Evolutionary conservation across 2,888 invertebrate species (phyloP), one percentile per base, ranked within the genome.

Genomic region (Diogma glabrata): DNA sequence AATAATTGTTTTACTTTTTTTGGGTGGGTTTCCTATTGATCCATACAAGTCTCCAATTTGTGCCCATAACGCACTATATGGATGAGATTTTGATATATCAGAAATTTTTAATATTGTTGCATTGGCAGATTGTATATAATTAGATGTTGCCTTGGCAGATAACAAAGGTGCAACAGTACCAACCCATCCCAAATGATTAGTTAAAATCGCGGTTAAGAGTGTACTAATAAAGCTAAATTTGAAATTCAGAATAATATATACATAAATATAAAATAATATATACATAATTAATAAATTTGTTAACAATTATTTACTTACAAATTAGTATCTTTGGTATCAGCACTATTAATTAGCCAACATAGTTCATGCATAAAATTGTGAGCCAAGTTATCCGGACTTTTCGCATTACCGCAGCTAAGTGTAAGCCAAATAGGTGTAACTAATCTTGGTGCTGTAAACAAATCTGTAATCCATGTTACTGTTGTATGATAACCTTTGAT

Each of bases 121-220:
- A 23, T 57, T 51, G 45, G 56, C 55, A 5, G 56, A 54, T n/a
- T 61, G 59, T 2, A 61, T 61, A 20, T 62, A 60, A 9, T 62
- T 61, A 54, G 64, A 65, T 10, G 65, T 73, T n/a, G 66, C 61
- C n/a, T 14, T n/a, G n/a, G 43, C 14, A 22, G 20, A 22, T 9
- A 43, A 22, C 53, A 72, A 51, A 67, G 66, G 53, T 1, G 68
- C 63, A 14, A 89, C 84, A 0, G 90, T 88, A 24, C 85, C 79
- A 51, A 92, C 89, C 93, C 93, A 93, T 16, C 91, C 91, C 33
- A 93, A 76, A 65, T 93, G 93, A 67, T 92, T 82, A 0, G 92
- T 92, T 50, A 93, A 72, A 46, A 92, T 84, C 55, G 89, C 88
- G 6, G 92, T 93, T 49, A 93, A 67, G 55, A 93, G 75, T 17